phyloP scores from a whole-genome alignment of 2,888 invertebrate species.

The Melanchra persicariae region DNA sequence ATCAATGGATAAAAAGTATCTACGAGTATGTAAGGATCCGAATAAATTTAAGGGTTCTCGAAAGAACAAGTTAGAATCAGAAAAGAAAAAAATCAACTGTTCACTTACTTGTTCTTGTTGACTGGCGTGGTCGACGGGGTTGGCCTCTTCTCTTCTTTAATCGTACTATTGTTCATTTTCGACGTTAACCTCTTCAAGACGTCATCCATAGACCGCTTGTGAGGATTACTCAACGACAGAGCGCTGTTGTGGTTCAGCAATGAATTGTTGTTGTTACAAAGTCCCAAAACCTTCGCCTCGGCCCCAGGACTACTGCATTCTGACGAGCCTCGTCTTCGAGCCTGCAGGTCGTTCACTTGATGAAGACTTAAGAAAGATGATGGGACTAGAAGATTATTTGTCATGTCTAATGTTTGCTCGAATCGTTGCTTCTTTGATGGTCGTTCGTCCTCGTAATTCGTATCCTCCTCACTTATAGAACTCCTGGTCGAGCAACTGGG shows the following conservation, averaged over 20 bases:
- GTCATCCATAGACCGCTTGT: slow-evolving; percentile 97
- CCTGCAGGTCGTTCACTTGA: slow-evolving; percentile 89
- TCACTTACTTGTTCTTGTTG: slow-evolving; percentile 89
- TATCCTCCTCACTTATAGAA: slow-evolving; percentile 91
- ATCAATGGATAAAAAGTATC: too few relatives aligned
- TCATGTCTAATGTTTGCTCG: slow-evolving; percentile 91
- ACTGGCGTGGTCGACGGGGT: slow-evolving; percentile 93
- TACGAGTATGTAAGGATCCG: too few relatives aligned
- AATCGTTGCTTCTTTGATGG: slow-evolving; percentile 92
- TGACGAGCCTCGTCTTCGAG: slow-evolving; percentile 90
- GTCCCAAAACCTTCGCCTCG: slow-evolving; percentile 92
- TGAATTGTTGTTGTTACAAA: slow-evolving; percentile 92
- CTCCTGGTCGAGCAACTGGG: slow-evolving; percentile 87
- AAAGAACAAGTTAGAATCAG: too few relatives aligned
- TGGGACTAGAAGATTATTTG: slow-evolving; percentile 91
- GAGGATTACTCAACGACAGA: slow-evolving; percentile 87
- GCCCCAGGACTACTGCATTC: slow-evolving; percentile 94
- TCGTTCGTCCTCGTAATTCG: slow-evolving; percentile 91
- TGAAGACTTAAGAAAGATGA: slow-evolving; percentile 90
- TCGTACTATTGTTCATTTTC: slow-evolving; percentile 95
- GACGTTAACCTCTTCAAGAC: slow-evolving; percentile 96
- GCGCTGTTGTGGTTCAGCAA: slow-evolving; percentile 92
- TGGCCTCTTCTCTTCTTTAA: slow-evolving; percentile 93
- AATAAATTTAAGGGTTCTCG: too few relatives aligned
- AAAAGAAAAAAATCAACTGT: neutral